Conservation (phyloP, 2,888 invertebrate genomes). For the Melanostoma scalare region DNA sequence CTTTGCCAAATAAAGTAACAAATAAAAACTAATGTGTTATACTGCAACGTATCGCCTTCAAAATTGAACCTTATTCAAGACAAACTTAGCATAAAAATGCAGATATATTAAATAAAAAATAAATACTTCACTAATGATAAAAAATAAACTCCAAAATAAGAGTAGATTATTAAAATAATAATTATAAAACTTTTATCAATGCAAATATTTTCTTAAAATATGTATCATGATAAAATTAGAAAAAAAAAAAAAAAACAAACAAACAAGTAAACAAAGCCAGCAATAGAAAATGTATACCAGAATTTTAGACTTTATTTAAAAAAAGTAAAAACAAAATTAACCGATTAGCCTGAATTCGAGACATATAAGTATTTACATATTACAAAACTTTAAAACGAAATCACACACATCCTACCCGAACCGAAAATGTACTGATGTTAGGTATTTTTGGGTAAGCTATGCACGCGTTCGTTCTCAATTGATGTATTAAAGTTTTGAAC, state of each 20-base stretch:
- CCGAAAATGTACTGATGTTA: slow-evolving; percentile 53
- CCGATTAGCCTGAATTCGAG: slow-evolving; percentile 30
- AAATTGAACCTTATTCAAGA: slow-evolving; percentile 65
- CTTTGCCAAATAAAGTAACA: slow-evolving; percentile 30
- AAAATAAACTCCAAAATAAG: slow-evolving; percentile 25
- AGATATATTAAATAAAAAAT: slow-evolving; percentile 40
- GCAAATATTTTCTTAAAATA: slow-evolving; percentile 65
- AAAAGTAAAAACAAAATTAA: neutral
- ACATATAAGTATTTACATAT: slow-evolving; percentile 37
- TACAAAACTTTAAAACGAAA: neutral
- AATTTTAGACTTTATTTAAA: neutral
- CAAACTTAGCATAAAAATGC: slow-evolving; percentile 57
- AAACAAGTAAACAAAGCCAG: slow-evolving; percentile 23
- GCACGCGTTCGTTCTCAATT: slow-evolving; percentile 17
- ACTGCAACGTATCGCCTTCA: slow-evolving; percentile 66
- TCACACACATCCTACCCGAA: slow-evolving; percentile 41
- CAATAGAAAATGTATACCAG: slow-evolving; percentile 25
- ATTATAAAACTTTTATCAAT: slow-evolving; percentile 47
- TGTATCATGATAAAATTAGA: slow-evolving; percentile 16
- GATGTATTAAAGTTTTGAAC: slow-evolving; percentile 11
- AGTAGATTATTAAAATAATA: slow-evolving; percentile 28
- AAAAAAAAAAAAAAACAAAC: slow-evolving; percentile 6
- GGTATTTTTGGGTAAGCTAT: slow-evolving; percentile 30
- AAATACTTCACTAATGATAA: slow-evolving; percentile 21
- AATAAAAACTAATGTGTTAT: slow-evolving; percentile 52